phyloP scores from a whole-genome alignment of 2,797 vertebrate genomes.

The Cyprinodon diabolis region DNA sequence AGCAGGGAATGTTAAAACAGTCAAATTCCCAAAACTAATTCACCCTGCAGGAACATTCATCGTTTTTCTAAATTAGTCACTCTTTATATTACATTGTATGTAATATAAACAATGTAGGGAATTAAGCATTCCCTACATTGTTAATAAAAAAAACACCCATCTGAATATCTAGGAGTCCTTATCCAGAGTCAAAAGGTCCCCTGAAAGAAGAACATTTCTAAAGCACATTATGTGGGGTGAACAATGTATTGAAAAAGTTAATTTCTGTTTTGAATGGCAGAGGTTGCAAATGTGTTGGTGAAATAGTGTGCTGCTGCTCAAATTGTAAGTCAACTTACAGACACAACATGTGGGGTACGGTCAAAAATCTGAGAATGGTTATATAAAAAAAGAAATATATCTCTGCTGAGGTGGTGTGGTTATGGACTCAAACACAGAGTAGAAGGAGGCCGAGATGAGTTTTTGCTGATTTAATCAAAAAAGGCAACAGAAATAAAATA shows the following conservation, averaged over 20 bases:
- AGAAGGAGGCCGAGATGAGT: too few relatives aligned
- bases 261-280: background rate
- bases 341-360: too few relatives aligned
- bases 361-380: too few relatives aligned
- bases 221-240: constrained; percentile 35
- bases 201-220: constrained; percentile 30
- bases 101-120: too few relatives aligned
- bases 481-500: too few relatives aligned
- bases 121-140: constrained; percentile 40
- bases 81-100: constrained; percentile 57
- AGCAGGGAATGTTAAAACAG: constrained; percentile 36
- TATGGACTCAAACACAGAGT: too few relatives aligned
- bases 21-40: constrained; percentile 52
- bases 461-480: too few relatives aligned
- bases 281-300: constrained; percentile 4
- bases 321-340: too few relatives aligned
- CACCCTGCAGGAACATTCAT: constrained; percentile 30
- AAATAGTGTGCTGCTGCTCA: constrained; percentile 1
- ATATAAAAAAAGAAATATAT: too few relatives aligned
- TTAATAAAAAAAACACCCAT: constrained; percentile 45
- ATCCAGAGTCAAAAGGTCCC: constrained; percentile 48
- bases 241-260: constrained; percentile 31
- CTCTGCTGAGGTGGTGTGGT: too few relatives aligned
- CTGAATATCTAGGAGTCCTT: constrained; percentile 37
- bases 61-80: constrained; percentile 30